phyloP scores from a whole-genome alignment of 1,140 invertebrate species.

The Pseudobourletiella spinata region DNA sequence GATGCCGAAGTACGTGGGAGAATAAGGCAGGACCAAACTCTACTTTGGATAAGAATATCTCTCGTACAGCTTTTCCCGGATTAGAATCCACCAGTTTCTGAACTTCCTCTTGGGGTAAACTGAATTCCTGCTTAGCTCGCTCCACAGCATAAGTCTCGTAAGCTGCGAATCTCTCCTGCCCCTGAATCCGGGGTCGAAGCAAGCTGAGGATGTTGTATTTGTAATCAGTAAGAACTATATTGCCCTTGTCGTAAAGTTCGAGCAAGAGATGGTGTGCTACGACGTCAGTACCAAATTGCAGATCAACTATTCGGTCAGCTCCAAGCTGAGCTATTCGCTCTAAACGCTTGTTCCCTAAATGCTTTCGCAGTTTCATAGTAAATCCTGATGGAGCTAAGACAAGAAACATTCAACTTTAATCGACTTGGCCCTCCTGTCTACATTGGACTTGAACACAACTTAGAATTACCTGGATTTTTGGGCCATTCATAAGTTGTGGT shows the following conservation, averaged over 20 bases:
- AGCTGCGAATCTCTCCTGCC: conserved; percentile 61
- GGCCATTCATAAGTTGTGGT: conserved; percentile 96
- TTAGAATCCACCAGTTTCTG: conserved; percentile 4
- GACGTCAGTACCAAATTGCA: conserved; percentile 91
- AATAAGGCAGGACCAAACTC: conserved; percentile 35
- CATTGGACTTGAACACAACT: background rate
- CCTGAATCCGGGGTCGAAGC: conserved; percentile 83
- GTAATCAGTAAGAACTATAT: conserved; percentile 88
- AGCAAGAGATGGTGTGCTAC: conserved; percentile 92
- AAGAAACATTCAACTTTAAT: background rate
- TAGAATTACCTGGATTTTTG: conserved; percentile 62
- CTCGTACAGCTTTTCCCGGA: conserved; percentile 21
- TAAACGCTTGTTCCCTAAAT: conserved; percentile 89
- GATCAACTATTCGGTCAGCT: conserved; percentile 75
- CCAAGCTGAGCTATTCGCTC: conserved; percentile 79
- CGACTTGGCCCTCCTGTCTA: background rate
- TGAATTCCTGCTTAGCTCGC: conserved; percentile 38
- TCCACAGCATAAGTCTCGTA: conserved; percentile 45
- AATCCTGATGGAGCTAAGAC: conserved; percentile 30
- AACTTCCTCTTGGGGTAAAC: conserved; percentile 8
- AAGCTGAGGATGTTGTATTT: conserved; percentile 89
- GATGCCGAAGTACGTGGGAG: conserved; percentile 19
- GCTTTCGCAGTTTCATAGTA: conserved; percentile 76
- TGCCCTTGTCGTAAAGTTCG: conserved; percentile 94
- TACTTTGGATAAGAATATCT: conserved; percentile 28